Evolutionary conservation across 2,888 invertebrate species (phyloP).

Genomic region (Andrena chrysosceles): DNA sequence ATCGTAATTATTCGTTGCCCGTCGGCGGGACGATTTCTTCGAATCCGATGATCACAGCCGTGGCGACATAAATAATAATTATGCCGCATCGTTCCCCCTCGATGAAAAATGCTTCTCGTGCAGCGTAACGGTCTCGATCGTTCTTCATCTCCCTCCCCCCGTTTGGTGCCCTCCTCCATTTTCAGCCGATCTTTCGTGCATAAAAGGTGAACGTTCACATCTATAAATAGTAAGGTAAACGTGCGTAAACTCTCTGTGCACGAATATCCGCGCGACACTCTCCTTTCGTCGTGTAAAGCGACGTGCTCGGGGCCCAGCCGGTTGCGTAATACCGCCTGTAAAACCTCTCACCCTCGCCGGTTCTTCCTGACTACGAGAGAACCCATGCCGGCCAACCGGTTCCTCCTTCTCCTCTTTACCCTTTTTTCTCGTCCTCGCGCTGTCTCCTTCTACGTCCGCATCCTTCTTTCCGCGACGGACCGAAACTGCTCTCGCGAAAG

Average conservation of each 20-base stretch:
- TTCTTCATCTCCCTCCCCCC: background rate
- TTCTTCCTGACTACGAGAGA: slow-evolving; percentile 69
- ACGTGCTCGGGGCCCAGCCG: slow-evolving; percentile 53
- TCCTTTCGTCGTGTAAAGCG: slow-evolving; percentile 55
- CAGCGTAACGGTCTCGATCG: slow-evolving; percentile 4
- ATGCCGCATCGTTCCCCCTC: background rate
- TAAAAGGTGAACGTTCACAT: slow-evolving; percentile 56
- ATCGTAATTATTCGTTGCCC: slow-evolving; percentile 24
- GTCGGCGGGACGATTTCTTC: slow-evolving; percentile 32
- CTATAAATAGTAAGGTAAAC: slow-evolving; percentile 66
- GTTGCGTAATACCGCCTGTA: slow-evolving; percentile 67
- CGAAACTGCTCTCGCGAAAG: slow-evolving; percentile 16
- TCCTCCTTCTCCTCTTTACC: slow-evolving; percentile 54
- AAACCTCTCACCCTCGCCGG: slow-evolving; percentile 66
- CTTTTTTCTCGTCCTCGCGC: slow-evolving; percentile 27
- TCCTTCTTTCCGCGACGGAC: slow-evolving; percentile 40
- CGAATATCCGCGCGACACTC: slow-evolving; percentile 60
- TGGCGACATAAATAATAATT: slow-evolving; percentile 50
- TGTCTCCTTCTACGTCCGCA: slow-evolving; percentile 30
- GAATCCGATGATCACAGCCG: slow-evolving; percentile 11
- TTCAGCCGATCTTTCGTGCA: slow-evolving; percentile 9
- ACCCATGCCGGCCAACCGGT: slow-evolving; percentile 67
- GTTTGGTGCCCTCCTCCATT: background rate
- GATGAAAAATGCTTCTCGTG: slow-evolving; percentile 22
- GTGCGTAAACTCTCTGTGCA: slow-evolving; percentile 59